Evolutionary conservation across 2,797 vertebrate genomes (phyloP).

Genomic region (Chrosomus eos): DNA sequence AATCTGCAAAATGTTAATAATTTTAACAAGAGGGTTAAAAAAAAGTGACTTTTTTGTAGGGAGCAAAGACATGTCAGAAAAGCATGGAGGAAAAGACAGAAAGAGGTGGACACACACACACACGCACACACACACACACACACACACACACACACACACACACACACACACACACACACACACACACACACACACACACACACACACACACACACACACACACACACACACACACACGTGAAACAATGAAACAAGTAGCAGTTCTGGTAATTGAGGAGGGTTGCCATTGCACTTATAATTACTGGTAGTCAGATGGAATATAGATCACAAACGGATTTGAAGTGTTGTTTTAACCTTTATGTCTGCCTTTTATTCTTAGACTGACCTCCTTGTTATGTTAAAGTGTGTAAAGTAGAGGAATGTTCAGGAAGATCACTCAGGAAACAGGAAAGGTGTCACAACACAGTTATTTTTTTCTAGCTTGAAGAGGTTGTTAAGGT

Average conservation of each 20-base stretch:
- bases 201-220: no score
- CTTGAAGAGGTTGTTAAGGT: background rate
- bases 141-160: no score
- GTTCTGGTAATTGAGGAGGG: background rate
- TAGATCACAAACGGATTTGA: background rate
- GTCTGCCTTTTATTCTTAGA: background rate
- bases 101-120: no score
- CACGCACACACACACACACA: no score
- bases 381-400: background rate
- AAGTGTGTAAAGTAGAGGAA: background rate
- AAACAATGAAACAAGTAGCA: background rate
- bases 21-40: background rate
- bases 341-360: constrained; percentile 14
- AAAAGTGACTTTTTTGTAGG: background rate
- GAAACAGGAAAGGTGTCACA: constrained; percentile 3
- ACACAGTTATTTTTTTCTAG: background rate
- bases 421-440: background rate
- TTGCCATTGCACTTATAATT: background rate
- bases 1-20: background rate
- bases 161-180: no score
- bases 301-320: background rate
- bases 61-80: no score
- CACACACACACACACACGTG: no score
- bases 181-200: no score
- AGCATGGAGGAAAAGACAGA: no score